These are phyloP conservation scores for Festucalex cinctus DNA, from an alignment of 2,113 vertebrate genomes.

Conservation along the genomic window DNA sequence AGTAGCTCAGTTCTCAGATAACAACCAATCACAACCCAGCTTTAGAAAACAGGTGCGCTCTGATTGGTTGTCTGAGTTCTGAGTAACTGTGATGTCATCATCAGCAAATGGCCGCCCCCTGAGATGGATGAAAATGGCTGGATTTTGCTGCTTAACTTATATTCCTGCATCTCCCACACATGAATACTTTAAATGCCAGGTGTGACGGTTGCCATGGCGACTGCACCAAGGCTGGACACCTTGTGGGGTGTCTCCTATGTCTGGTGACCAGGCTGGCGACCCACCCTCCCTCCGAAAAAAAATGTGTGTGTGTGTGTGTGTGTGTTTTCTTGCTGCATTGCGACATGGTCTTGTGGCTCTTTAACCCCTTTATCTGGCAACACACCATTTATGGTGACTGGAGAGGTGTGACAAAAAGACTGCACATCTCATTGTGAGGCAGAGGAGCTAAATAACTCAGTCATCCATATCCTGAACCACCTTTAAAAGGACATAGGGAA, in stretches of 20 bases:
- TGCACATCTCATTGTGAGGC: background rate
- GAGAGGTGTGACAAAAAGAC: background rate
- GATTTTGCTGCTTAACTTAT: too few species aligned
- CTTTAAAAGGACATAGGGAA: background rate
- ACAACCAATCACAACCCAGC: too few species aligned
- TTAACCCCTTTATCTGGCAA: background rate
- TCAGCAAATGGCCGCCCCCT: too few species aligned
- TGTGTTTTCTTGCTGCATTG: conserved; percentile 12
- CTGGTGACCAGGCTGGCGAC: conserved; percentile 10
- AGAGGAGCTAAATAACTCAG: background rate
- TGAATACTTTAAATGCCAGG: conserved; percentile 66
- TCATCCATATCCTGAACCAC: background rate
- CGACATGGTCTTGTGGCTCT: background rate
- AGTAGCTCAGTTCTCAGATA: too few species aligned
- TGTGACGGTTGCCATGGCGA: conserved; percentile 75
- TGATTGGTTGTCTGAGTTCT: too few species aligned
- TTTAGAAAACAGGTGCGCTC: too few species aligned
- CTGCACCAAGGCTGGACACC: conserved; percentile 56
- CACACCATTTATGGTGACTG: background rate
- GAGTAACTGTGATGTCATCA: too few species aligned
- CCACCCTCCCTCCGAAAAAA: background rate
- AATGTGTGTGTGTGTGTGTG: conserved; percentile 9
- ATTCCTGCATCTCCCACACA: conserved; percentile 45
- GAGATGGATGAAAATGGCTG: too few species aligned
- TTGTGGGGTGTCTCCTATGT: conserved; percentile 38